Evolutionary conservation across 23 tunicate genomes (phyloP).

Genomic region (Aplidium turbinatum): DNA sequence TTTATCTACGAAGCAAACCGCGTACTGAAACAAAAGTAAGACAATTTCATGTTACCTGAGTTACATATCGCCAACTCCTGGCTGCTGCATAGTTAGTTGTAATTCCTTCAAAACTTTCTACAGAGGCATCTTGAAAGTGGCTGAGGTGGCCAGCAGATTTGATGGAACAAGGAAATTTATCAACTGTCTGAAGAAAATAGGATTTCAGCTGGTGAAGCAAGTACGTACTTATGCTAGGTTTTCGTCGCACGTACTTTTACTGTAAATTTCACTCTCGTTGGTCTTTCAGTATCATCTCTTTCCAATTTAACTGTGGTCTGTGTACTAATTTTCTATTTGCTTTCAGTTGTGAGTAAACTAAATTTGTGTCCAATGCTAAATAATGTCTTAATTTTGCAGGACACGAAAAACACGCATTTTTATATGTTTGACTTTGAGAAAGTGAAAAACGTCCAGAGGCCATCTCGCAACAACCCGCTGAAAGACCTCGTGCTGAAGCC

Average conservation of each 20-base stretch:
- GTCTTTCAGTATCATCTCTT: too few relatives aligned
- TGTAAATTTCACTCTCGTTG: too few relatives aligned
- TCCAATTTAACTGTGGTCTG: too few relatives aligned
- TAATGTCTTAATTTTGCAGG: slow-evolving; percentile 32
- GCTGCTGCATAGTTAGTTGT: neutral
- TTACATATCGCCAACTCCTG: too few relatives aligned
- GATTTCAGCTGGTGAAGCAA: slow-evolving; percentile 53
- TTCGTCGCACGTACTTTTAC: too few relatives aligned
- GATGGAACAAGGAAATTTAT: slow-evolving; percentile 36
- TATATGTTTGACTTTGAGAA: slow-evolving; percentile 66
- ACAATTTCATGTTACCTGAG: too few relatives aligned
- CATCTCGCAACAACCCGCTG: too few relatives aligned
- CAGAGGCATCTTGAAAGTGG: slow-evolving; percentile 70
- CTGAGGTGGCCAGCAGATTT: slow-evolving; percentile 89
- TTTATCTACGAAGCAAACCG: slow-evolving; percentile 81
- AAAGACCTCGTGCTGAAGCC: too few relatives aligned
- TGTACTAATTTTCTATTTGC: too few relatives aligned
- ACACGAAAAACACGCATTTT: slow-evolving; percentile 60
- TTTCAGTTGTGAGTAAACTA: too few relatives aligned
- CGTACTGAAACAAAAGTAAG: slow-evolving; percentile 63
- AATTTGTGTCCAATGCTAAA: neutral
- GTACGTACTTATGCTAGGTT: slow-evolving; percentile 8
- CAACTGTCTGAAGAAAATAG: slow-evolving; percentile 53
- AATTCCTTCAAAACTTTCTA: neutral
- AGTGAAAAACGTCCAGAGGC: slow-evolving; percentile 4